phyloP scores from a whole-genome alignment of 2,797 vertebrate species.

The Gymnodraco acuticeps region DNA sequence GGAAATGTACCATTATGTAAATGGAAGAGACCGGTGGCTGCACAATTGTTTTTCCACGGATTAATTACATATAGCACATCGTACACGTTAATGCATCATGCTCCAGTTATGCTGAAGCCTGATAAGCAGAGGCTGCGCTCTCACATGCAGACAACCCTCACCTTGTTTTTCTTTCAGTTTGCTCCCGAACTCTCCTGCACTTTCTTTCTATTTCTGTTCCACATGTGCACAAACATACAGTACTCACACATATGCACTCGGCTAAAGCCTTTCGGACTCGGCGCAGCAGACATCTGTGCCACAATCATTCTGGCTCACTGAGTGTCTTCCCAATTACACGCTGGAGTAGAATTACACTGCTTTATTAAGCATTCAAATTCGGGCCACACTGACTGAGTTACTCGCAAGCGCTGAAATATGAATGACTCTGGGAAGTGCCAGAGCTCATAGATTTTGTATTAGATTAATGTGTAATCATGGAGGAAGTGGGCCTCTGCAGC shows the following conservation, averaged over 20 bases:
- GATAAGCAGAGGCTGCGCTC: conserved; percentile 29
- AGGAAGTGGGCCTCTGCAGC: conserved; percentile 63
- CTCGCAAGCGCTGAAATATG: conserved; percentile 71
- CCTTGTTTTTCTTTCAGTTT: conserved; percentile 29
- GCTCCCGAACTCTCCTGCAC: conserved; percentile 25
- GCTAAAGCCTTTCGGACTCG: conserved; percentile 36
- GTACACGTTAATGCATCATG: conserved; percentile 54
- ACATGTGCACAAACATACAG: conserved; percentile 27
- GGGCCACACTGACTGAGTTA: conserved; percentile 61
- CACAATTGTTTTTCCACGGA: conserved; percentile 27
- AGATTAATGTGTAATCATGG: conserved; percentile 59
- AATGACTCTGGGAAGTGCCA: conserved; percentile 63
- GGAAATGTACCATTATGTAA: conserved; percentile 34
- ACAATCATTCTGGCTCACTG: conserved; percentile 71
- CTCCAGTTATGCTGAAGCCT: conserved; percentile 46
- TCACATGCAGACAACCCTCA: conserved; percentile 17
- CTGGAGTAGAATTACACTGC: conserved; percentile 79
- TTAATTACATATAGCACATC: conserved; percentile 49
- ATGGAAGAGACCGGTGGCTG: conserved; percentile 10
- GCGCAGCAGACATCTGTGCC: conserved; percentile 73
- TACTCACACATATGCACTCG: conserved; percentile 9
- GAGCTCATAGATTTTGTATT: conserved; percentile 55
- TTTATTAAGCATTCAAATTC: conserved; percentile 72
- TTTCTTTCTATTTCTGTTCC: conserved; percentile 35
- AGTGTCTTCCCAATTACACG: conserved; percentile 80